Conservation (phyloP, 2,797 vertebrate genomes). For the Eulemur rubriventer region DNA sequence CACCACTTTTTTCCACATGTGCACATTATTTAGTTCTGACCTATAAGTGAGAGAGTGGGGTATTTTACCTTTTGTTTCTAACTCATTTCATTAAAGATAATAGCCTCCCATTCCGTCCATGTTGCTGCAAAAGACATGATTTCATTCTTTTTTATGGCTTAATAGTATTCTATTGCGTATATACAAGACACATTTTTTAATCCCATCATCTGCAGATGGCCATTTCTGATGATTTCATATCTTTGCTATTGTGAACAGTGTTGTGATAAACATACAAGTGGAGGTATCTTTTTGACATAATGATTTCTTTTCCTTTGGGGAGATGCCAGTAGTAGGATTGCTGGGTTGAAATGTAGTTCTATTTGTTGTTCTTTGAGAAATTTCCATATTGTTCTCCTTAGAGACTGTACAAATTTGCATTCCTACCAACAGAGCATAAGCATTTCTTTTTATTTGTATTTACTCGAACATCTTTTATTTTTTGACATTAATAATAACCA, state of each 20-base stretch:
- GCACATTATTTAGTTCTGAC: neutral
- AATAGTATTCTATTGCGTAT: neutral
- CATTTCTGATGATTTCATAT: neutral
- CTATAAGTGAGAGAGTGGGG: neutral
- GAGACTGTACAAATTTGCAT: neutral
- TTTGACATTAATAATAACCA: neutral
- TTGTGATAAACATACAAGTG: neutral
- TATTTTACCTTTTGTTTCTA: neutral
- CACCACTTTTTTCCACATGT: neutral
- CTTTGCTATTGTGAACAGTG: neutral
- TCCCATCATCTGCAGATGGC: neutral
- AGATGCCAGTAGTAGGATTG: neutral
- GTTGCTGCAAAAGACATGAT: neutral
- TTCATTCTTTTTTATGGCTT: neutral
- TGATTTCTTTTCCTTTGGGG: neutral
- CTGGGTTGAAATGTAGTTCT: neutral
- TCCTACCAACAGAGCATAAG: neutral
- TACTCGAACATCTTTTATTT: neutral
- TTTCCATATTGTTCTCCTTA: neutral
- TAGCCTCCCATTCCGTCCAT: neutral
- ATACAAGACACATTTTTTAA: neutral
- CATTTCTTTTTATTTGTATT: neutral
- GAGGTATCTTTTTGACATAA: neutral
- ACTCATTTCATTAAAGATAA: neutral
- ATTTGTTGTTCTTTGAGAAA: neutral